phyloP scores from a whole-genome alignment of 2,113 vertebrate species.

The Onychostruthus taczanowskii region DNA sequence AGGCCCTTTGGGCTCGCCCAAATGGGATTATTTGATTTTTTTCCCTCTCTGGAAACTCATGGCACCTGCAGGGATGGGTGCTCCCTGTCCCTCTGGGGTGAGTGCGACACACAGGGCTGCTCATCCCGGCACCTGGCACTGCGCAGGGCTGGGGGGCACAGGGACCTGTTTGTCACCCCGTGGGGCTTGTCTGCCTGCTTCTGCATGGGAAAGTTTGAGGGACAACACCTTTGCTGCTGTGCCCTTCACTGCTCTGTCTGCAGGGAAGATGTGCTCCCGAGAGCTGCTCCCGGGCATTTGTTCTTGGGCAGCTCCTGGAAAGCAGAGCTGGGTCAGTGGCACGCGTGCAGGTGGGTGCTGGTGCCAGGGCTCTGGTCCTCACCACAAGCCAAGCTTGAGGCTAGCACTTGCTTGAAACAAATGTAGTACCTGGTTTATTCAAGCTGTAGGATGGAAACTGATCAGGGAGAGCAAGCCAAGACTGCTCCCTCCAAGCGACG shows the following conservation, averaged over 20 bases:
- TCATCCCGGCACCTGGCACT: background rate
- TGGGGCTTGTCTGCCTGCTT: background rate
- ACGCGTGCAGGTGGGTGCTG: rapidly evolving
- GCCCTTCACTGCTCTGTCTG: background rate
- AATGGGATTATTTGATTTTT: background rate
- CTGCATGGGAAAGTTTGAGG: background rate
- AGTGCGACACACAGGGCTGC: background rate
- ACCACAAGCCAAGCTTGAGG: background rate
- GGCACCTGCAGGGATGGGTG: background rate
- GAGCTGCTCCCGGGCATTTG: background rate
- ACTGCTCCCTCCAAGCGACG: background rate
- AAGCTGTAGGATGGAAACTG: background rate
- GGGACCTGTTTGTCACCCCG: background rate
- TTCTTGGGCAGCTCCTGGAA: background rate
- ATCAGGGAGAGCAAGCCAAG: background rate
- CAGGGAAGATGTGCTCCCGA: background rate
- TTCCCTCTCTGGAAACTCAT: background rate
- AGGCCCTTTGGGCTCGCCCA: background rate
- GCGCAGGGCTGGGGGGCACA: background rate
- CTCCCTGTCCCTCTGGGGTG: background rate
- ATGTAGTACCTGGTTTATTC: background rate
- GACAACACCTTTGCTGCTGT: rapidly evolving
- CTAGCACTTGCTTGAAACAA: background rate
- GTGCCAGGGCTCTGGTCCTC: background rate
- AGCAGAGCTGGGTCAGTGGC: background rate